Conservation (phyloP, 2,113 vertebrate species). For the Xiphophorus hellerii region DNA sequence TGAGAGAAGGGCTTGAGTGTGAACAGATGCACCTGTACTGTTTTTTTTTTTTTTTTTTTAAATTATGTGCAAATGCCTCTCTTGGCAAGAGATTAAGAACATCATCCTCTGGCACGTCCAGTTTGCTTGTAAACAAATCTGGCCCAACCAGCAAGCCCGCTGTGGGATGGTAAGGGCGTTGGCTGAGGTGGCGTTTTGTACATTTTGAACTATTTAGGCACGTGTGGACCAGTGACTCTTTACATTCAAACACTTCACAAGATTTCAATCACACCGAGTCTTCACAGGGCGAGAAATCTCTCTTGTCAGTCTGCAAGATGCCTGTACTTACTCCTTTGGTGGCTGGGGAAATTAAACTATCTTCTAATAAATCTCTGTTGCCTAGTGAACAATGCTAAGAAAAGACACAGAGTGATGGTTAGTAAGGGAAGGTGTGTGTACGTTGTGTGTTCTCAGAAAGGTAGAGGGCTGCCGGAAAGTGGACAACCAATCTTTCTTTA, state of each 20-base stretch:
- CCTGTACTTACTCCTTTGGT: neutral
- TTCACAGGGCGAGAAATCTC: neutral
- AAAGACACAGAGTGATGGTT: neutral
- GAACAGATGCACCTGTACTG: neutral
- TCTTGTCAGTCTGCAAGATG: neutral
- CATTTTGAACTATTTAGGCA: slow-evolving; percentile 8
- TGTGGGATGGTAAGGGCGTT: no score
- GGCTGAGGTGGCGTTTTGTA: neutral
- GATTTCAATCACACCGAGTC: neutral
- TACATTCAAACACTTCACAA: neutral
- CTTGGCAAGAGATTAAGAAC: neutral
- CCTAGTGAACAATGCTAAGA: neutral
- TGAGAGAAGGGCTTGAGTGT: neutral
- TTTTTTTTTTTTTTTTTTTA: no score
- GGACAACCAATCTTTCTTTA: no score
- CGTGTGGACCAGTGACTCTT: slow-evolving; percentile 16
- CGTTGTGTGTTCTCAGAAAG: slow-evolving; percentile 6
- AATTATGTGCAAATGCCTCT: neutral
- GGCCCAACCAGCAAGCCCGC: no score
- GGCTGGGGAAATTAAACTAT: neutral
- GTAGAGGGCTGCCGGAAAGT: neutral
- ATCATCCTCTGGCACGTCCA: neutral
- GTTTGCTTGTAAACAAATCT: no score
- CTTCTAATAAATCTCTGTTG: neutral
- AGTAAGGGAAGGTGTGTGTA: rapidly evolving